Conservation (phyloP, 2,113 vertebrate species). For the Esox niger region DNA sequence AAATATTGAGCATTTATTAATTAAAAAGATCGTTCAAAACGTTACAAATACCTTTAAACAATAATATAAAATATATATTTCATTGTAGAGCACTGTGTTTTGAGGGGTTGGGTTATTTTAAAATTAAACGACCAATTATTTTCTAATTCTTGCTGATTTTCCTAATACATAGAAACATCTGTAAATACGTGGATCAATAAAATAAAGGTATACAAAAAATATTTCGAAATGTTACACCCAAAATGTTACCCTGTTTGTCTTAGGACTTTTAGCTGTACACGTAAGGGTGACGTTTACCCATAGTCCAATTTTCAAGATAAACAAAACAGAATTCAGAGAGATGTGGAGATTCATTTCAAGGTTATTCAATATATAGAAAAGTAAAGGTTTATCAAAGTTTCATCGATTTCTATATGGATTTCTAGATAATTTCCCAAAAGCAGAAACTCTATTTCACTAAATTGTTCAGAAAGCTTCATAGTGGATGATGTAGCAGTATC, state of each 20-base stretch:
- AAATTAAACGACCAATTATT: too few species aligned
- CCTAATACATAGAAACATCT: too few species aligned
- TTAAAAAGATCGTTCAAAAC: conserved; percentile 51
- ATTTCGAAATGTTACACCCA: conserved; percentile 22
- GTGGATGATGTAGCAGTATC: background rate
- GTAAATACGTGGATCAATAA: background rate
- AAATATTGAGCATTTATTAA: conserved; percentile 52
- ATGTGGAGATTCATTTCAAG: too few species aligned
- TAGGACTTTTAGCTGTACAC: too few species aligned
- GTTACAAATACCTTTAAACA: conserved; percentile 49
- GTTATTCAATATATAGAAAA: too few species aligned
- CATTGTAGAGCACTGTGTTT: conserved; percentile 38
- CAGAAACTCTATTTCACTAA: background rate
- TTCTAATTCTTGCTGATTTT: too few species aligned
- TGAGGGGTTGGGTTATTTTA: background rate
- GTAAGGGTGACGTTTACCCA: too few species aligned
- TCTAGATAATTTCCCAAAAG: background rate
- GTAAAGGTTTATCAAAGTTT: too few species aligned
- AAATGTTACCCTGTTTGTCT: too few species aligned
- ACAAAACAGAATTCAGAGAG: too few species aligned
- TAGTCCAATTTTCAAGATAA: too few species aligned
- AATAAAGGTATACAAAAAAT: conserved; percentile 16
- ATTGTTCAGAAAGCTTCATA: conserved; percentile 26
- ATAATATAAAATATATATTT: conserved; percentile 67
- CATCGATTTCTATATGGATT: too few species aligned